phyloP scores from a whole-genome alignment of 37 sponge, comb jelly and placozoan genomes.

The Petrosia ficiformis region DNA sequence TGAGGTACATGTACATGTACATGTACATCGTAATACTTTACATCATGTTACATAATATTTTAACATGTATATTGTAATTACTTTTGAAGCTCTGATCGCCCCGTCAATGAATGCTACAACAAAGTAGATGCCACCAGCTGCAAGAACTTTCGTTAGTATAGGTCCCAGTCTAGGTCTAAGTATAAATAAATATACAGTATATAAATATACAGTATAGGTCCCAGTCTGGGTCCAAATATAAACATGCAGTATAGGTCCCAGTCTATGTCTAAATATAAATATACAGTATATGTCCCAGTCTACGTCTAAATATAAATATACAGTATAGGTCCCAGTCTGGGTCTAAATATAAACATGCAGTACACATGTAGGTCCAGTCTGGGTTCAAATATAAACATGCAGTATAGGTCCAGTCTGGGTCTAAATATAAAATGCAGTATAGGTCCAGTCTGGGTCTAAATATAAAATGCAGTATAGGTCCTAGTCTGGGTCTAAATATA shows the following conservation, averaged over 20 bases:
- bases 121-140: conserved; percentile 53
- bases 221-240: background rate
- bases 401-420: too few species aligned
- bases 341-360: conserved; percentile 12
- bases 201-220: too few species aligned
- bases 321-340: conserved; percentile 61
- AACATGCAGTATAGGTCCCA: too few species aligned
- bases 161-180: conserved; percentile 65
- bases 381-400: background rate
- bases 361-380: background rate
- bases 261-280: too few species aligned
- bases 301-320: too few species aligned
- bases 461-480: too few species aligned
- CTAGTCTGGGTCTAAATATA: conserved; percentile 17
- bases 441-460: too few species aligned
- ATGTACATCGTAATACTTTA: too few species aligned
- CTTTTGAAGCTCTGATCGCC: conserved; percentile 23
- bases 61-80: conserved; percentile 2
- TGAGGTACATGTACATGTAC: too few species aligned
- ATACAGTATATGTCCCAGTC: too few species aligned
- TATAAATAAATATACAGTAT: background rate
- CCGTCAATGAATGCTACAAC: conserved; percentile 55
- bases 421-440: too few species aligned
- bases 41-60: too few species aligned
- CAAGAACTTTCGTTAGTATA: conserved; percentile 41